A percentile compares a stretch with the other conserved stretches of the same genome.
These are phyloP conservation scores for Parnassius smintheus DNA, from an alignment of 2,888 invertebrate species.

Conservation along the genomic window DNA sequence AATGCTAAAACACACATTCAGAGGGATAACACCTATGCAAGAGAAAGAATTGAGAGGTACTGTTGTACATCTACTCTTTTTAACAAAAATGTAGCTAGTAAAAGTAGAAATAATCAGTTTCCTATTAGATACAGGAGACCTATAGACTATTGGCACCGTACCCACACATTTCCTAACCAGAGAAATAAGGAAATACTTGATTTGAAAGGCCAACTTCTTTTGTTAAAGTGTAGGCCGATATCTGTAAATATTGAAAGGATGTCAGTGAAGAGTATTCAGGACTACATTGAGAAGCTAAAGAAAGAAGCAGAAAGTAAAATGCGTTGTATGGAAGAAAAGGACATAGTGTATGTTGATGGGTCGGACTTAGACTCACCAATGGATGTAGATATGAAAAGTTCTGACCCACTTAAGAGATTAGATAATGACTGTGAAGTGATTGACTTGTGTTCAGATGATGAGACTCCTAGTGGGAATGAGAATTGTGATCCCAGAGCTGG, in stretches of 20 bases:
- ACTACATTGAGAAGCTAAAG: conserved; percentile 59
- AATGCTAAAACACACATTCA: conserved; percentile 58
- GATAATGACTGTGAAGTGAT: conserved; percentile 81
- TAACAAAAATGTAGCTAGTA: conserved; percentile 61
- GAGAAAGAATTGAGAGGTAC: conserved; percentile 70
- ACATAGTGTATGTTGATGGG: conserved; percentile 72
- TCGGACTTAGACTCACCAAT: conserved; percentile 51
- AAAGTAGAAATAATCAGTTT: conserved; percentile 63
- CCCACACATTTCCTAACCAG: conserved; percentile 65
- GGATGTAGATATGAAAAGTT: conserved; percentile 47
- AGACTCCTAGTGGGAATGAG: conserved; percentile 66
- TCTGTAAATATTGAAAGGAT: conserved; percentile 68
- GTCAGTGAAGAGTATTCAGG: conserved; percentile 64
- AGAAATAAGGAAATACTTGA: conserved; percentile 67
- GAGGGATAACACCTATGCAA: conserved; percentile 57
- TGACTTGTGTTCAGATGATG: conserved; percentile 86
- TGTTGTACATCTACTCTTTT: conserved; percentile 55
- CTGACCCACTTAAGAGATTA: conserved; percentile 58
- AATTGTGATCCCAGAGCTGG: conserved; percentile 70
- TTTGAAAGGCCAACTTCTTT: conserved; percentile 71
- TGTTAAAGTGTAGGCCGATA: conserved; percentile 74
- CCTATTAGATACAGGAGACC: conserved; percentile 68
- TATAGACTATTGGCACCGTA: conserved; percentile 72
- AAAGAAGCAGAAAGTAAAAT: conserved; percentile 50
- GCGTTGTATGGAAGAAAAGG: conserved; percentile 50